Base-by-base conservation (phyloP, 2,113 vertebrate genomes). In the Gopherus evgoodei region DNA sequence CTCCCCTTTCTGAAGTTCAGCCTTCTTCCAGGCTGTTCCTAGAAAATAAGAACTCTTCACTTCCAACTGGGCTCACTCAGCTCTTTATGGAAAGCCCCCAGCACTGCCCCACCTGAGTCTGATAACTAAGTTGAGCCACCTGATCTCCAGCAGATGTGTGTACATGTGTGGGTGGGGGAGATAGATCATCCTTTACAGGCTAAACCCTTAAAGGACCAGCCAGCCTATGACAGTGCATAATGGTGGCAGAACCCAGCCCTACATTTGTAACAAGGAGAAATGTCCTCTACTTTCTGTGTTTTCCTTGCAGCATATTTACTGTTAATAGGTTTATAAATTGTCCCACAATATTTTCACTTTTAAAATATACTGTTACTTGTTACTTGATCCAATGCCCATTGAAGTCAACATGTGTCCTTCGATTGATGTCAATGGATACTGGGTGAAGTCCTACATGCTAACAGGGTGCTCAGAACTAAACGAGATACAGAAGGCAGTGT, bases 251-350 rank as follows among this genome's bases (percentile, higher is more conserved):
- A 69, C 24, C 57, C 53, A 27, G 42, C 47, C 38, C 21, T 53
- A 31, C 22, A 69, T n/a, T 69, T 69, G n/a, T 69, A 69, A 69
- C n/a, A 9, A 59, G 57, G 11, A 27, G 57, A 59, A 59, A 69
- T n/a, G 76, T 50, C 13, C 42, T 47, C 57, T 42, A 5, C 4
- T 1, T 4, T 38, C 78, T 65, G 83, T 11, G 3, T 1, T 0
- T 8, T 79, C 27, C 9, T 7, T 16, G 8, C n/a, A 72, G 65
- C 35, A 38, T 21, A 72, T 38, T 19, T 38, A 72, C 21, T 72
- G 4, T 72, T 17, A 38, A 72, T 21, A 72, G 19, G n/a, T 72
- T 72, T 69, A n/a, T 22, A 72, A 72, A 16, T 72, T 17, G 38
- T 72, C n/a, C n/a, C 65, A 72, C 35, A 38, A 38, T 38, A 72